Conservation (phyloP, 1,140 invertebrate species). For the Lysiphlebus fabarum region DNA sequence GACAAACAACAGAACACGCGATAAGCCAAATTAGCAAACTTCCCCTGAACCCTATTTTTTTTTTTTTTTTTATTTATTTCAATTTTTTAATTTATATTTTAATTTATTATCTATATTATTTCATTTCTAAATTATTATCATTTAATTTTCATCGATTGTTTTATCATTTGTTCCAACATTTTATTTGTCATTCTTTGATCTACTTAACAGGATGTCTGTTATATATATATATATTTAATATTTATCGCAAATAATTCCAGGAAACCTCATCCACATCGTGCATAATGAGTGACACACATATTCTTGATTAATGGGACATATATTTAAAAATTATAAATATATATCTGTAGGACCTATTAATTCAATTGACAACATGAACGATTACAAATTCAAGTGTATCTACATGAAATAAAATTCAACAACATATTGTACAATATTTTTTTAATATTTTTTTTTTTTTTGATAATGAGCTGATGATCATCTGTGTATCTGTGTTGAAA, state of each 20-base stretch:
- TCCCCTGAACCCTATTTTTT: too few species aligned
- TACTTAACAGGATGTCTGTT: background rate
- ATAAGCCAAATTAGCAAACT: conserved; percentile 18
- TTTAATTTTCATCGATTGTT: conserved; percentile 19
- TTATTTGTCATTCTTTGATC: conserved; percentile 16
- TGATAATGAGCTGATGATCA: background rate
- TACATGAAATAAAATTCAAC: background rate
- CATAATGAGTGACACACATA: conserved; percentile 4
- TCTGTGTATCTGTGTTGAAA: background rate
- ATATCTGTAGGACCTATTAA: conserved; percentile 4
- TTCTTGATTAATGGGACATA: background rate
- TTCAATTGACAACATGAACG: background rate
- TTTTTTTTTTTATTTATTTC: conserved; percentile 1
- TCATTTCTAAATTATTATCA: conserved; percentile 13
- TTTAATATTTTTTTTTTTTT: background rate
- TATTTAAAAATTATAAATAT: background rate
- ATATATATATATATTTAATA: background rate
- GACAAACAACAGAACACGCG: conserved; percentile 21
- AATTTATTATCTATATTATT: background rate
- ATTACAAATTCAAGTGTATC: background rate
- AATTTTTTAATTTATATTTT: background rate
- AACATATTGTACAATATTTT: background rate
- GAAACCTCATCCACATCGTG: background rate
- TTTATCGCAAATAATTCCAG: background rate
- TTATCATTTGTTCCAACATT: background rate